Base-by-base conservation (phyloP, 2,888 invertebrate genomes). In the Clostera curtula region DNA sequence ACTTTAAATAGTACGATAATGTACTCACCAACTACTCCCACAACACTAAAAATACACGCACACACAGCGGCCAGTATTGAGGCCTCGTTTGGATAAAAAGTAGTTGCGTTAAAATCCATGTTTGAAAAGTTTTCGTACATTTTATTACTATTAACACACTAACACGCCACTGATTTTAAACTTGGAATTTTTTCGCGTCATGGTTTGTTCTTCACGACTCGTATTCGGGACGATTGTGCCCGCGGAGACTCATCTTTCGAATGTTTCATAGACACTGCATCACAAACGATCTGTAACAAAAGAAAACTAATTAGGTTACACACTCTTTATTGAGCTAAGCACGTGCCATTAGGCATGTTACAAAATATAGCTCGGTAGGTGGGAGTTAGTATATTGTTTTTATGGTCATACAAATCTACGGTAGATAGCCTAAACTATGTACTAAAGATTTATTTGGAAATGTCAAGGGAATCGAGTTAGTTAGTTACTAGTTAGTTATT, bases 11-110 rank as follows among this genome's bases (percentile, higher is more conserved):
- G 23, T 19, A 29, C 28, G n/a, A n/a, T n/a, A n/a, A n/a, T n/a
- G 9, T n/a, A 72, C 87, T 87, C 80, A 94, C 94, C 95, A 34
- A 91, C 76, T 34, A 93, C 88, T 35, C 95, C 95, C 21, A 94
- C 83, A 29, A 91, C 70, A 58, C 91, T 90, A 76, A 95, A 94
- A 29, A 93, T 63, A 49, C 93, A 89, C 17, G 94, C 93, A 65
- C 92, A 92, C 30, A 86, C 84, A 13, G 93, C 92, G 9, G 93
- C 95, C 56, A 91, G 82, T 49, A 93, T 85, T 15, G 93, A 93
- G 23, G 92, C 90, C 41, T 87, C 87, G 44, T 89, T 85, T 10
- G 93, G 91, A 64, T 92, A 93, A 40, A 76, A 60, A 32, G 73
- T 60, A 33, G 65, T 49, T 53, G 80, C 63, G 41, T 68, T 52